Evolutionary conservation across 2,888 invertebrate genomes (phyloP), one percentile per base, ranked within the genome.

Genomic region (Tetrapedia diversipes): DNA sequence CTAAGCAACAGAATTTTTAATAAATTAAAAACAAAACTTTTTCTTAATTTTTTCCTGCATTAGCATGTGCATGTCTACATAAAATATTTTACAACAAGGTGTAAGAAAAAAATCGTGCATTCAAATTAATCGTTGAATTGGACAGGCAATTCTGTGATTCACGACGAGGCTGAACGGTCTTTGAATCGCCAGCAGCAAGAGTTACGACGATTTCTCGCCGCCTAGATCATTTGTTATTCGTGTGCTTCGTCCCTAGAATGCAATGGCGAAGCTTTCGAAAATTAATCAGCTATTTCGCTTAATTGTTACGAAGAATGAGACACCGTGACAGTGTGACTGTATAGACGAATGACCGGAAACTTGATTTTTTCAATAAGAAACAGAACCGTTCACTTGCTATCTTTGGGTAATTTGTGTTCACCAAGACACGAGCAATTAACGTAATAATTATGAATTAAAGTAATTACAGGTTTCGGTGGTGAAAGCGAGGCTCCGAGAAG

Each of bases 51-150:
- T n/a, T n/a, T n/a, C n/a, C n/a, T n/a, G n/a, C n/a, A n/a, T n/a
- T n/a, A n/a, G n/a, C n/a, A n/a, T n/a, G n/a, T n/a, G n/a, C n/a
- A n/a, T n/a, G n/a, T n/a, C n/a, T n/a, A n/a, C n/a, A n/a, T n/a
- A n/a, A n/a, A n/a, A n/a, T n/a, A n/a, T n/a, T n/a, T n/a, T n/a
- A n/a, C n/a, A n/a, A n/a, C n/a, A n/a, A n/a, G n/a, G n/a, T n/a
- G n/a, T n/a, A n/a, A n/a, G n/a, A n/a, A n/a, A n/a, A n/a, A n/a
- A n/a, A n/a, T n/a, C n/a, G n/a, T n/a, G n/a, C n/a, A n/a, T n/a
- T n/a, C 32, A 34, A 69, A 57, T 74, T 51, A 45, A 69, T 56
- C 61, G 2, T n/a, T 27, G 49, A 4, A 27, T 51, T 8, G 22
- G 22, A 45, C 8, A 22, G 14, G 27, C 53, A 6, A 24, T 51